These are phyloP conservation scores for Ia io DNA, from an alignment of 2,113 vertebrate species.

Conservation along the genomic window DNA sequence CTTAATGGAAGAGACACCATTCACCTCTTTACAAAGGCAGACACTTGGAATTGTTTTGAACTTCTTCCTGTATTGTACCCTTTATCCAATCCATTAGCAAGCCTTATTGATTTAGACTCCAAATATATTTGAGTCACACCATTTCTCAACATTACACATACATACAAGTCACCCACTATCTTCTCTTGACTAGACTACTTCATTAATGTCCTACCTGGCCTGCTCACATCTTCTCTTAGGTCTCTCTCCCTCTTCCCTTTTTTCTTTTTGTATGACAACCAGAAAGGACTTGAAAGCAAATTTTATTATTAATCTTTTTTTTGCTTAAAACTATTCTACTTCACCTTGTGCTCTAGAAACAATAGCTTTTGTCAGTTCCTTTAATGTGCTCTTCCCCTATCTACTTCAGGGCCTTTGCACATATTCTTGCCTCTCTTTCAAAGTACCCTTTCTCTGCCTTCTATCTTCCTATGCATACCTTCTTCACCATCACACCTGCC, in stretches of 20 bases:
- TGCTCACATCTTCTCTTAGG: not conserved
- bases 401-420: not conserved
- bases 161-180: not conserved
- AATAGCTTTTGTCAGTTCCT: not conserved
- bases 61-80: not conserved
- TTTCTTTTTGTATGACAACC: not conserved
- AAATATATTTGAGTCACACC: not conserved
- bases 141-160: not conserved
- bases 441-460: rapidly evolving
- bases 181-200: not conserved
- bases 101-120: not conserved
- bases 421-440: not conserved
- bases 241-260: not conserved
- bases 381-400: not conserved
- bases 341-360: not conserved
- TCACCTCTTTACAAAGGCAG: not conserved
- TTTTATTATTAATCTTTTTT: not conserved
- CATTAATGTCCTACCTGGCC: not conserved
- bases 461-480: no score
- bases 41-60: not conserved
- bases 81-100: not conserved
- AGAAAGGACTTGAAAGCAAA: not conserved
- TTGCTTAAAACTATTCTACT: not conserved
- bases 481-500: rapidly evolving
- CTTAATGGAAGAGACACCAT: not conserved